Base-by-base conservation (phyloP, 1,140 invertebrate species). In the Diachasma alloeum region DNA sequence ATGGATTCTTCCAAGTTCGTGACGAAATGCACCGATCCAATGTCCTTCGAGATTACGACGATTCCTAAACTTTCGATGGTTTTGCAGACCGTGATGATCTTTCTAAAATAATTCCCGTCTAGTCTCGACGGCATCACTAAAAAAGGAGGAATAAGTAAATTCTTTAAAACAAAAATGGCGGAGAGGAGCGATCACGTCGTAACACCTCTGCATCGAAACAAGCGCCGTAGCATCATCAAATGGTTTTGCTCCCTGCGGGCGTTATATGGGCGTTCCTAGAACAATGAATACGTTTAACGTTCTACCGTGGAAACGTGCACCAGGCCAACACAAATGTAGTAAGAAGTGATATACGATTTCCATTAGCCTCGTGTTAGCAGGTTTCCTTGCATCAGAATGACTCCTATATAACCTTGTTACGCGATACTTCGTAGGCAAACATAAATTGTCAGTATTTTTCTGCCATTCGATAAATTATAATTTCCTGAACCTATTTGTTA, bases 211-310 rank as follows among this genome's bases (percentile, higher is more conserved):
- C 10, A 59, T 59, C 17, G 17, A 59, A 59, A 59, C 53, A 59
- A 59, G 69, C 19, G 46, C n/a, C 69, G 46, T 36, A 22, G 17
- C 8, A 22, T 59, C 59, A 63, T 63, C 59, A 63, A 63, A 63
- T 63, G 69, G 9, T 48, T 24, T 26, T 63, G 24, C 4, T 63
- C 59, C 24, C 59, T 26, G 59, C 59, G 24, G 59, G 59, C 19
- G 59, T 63, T 72, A 72, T 72, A 72, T 46, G 69, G 39, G 69
- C 67, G 42, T 72, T 72, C 42, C 24, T 72, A 72, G 69, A 72
- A 72, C 69, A 72, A 72, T 72, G 69, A 72, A 72, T 72, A 42
- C 69, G 44, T 72, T 72, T 72, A 72, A 48, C 42, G 69, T 72
- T 72, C 39, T 5, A 39, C 67, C 17, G n/a, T 37, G 67, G 17